These are phyloP conservation scores for Arctocebus calabarensis DNA, from an alignment of 2,797 vertebrate species.

Conservation along the genomic window DNA sequence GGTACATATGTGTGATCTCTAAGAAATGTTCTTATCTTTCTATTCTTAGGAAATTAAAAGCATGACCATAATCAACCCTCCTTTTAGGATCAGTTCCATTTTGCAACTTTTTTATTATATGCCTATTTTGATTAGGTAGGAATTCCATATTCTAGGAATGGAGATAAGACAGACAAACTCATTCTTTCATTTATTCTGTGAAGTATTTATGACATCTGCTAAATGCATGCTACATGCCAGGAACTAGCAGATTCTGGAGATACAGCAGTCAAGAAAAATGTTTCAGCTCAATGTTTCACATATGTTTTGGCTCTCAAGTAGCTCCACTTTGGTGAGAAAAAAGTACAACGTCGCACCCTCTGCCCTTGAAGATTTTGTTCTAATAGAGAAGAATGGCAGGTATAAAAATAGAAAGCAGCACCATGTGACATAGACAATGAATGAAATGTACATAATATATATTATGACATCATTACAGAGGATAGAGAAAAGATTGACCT, in stretches of 20 bases:
- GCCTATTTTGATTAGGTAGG: neutral
- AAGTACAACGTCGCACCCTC: neutral
- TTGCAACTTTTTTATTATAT: neutral
- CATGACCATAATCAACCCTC: neutral
- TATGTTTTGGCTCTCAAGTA: neutral
- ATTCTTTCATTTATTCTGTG: neutral
- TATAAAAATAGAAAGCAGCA: neutral
- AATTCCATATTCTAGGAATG: neutral
- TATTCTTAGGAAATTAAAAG: neutral
- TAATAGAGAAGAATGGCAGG: neutral
- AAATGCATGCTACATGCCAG: neutral
- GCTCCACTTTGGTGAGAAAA: neutral
- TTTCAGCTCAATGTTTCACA: too few relatives aligned
- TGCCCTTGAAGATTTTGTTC: neutral
- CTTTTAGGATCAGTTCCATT: conserved; percentile 15
- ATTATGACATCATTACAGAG: neutral
- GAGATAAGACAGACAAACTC: neutral
- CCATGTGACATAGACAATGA: neutral
- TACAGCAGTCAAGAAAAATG: neutral
- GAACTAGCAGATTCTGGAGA: neutral
- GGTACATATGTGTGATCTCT: neutral
- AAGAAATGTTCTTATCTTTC: neutral
- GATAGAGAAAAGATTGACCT: neutral
- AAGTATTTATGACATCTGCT: neutral
- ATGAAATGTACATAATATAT: neutral